Base-by-base conservation (phyloP, 2,888 invertebrate species). In the Agrochola circellaris region DNA sequence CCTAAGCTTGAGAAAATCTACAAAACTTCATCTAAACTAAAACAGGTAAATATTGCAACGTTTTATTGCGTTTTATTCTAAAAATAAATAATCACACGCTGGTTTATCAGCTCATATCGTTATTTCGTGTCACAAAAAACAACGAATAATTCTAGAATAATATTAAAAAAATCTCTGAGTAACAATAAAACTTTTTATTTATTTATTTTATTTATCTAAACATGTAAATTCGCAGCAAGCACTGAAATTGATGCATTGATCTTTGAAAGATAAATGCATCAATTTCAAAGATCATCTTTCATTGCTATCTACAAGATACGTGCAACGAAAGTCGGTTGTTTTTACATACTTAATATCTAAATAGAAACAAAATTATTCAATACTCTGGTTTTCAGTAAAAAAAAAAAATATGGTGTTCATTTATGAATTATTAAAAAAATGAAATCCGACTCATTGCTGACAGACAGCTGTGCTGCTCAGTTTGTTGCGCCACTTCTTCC, bases 1-100 rank as follows among this genome's bases (percentile, higher is more conserved):
- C 97, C 97, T 68, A 95, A 98, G 81, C 96, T 99, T 89, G 99
- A 99, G 93, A 97, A 97, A 88, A 98, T 98, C 0, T 99, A 98
- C 93, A 94, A 94, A 82, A 95, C 95, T 56, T 97, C 97, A 73
- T 97, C 97, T 90, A 98, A 97, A 90, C 97, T 98, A 91, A 98
- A 98, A 94, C 97, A 98, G 97, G 98, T 98, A 95, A 85, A 56
- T 70, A 51, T 58, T 42, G 26, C 38, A 30, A 9, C 0, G 17
- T 73, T 75, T 62, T 64, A 58, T 64, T 34, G 51, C 11, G 45
- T 80, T 75, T 42, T 66, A 8, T 66, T 58, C 26, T 38, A 15
- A 45, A 73, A 58, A 75, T 75, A 64, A 51, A 58, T 51, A 45
- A 73, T 75, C 30, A 23, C 17, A 15, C 20, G 7, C 11, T 23